A percentile compares a stretch with the other conserved stretches of the same genome.
Evolutionary conservation across 2,888 invertebrate species (phyloP).

Genomic region (Agriopis marginaria): DNA sequence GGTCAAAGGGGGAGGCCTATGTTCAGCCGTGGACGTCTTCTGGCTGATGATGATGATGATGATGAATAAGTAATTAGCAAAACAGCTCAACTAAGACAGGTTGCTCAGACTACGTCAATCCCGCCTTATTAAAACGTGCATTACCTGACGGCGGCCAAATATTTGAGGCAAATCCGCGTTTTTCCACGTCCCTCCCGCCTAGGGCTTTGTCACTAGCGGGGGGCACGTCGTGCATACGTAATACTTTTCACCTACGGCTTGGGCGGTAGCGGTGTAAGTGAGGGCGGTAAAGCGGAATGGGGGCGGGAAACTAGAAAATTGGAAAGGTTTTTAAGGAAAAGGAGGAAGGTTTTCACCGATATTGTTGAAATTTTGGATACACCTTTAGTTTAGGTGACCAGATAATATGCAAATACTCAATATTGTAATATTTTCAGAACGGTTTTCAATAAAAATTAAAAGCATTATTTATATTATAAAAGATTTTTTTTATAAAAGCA

Average conservation of each 20-base stretch:
- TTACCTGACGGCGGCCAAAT: conserved; percentile 44
- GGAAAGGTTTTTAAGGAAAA: not conserved
- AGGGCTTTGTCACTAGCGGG: conserved; percentile 62
- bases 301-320: not conserved
- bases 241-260: conserved; percentile 58
- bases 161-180: conserved; percentile 62
- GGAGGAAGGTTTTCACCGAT: not conserved
- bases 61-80: not conserved
- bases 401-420: too few species aligned
- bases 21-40: too few species aligned
- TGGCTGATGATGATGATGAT: too few species aligned
- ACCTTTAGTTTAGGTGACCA: too few species aligned
- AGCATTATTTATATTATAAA: too few species aligned
- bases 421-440: too few species aligned
- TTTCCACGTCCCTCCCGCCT: conserved; percentile 53
- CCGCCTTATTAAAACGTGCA: conserved; percentile 37
- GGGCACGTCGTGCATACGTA: conserved; percentile 57
- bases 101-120: not conserved
- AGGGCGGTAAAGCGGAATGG: conserved; percentile 34
- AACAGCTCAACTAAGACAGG: not conserved
- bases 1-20: too few species aligned
- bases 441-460: too few species aligned
- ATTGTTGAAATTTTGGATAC: too few species aligned
- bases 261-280: conserved; percentile 48
- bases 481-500: too few species aligned